Evolutionary conservation across 2,113 vertebrate genomes (phyloP).

Genomic region (Tyto alba): DNA sequence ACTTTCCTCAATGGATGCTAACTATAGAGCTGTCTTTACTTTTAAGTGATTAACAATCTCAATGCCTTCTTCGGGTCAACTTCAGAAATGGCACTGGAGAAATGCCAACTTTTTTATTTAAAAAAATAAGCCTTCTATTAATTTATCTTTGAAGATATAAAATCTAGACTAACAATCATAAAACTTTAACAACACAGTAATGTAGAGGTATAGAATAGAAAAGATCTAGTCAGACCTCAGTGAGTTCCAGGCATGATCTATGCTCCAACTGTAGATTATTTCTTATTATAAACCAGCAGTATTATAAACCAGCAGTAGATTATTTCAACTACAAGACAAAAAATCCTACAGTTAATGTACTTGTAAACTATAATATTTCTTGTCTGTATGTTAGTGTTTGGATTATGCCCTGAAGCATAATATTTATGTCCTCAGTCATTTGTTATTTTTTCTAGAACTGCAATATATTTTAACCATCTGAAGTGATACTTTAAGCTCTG

Average conservation of each 20-base stretch:
- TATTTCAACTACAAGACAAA: background rate
- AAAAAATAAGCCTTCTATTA: background rate
- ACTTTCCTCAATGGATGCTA: background rate
- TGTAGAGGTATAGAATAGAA: background rate
- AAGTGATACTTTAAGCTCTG: background rate
- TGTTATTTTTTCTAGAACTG: background rate
- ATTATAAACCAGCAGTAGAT: background rate
- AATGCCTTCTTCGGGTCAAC: background rate
- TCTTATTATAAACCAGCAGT: background rate
- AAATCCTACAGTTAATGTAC: background rate
- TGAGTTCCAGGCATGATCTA: fast-evolving
- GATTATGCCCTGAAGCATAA: background rate
- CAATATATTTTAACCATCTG: background rate
- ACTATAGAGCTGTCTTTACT: slow-evolving; percentile 6
- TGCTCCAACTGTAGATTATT: background rate
- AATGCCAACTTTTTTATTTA: background rate
- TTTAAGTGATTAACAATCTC: background rate
- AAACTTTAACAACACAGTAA: background rate
- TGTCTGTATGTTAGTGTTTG: background rate
- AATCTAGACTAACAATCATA: background rate
- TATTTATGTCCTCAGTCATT: background rate
- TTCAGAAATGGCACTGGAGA: background rate
- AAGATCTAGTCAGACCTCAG: background rate
- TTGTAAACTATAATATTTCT: background rate
- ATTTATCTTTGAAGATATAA: background rate